Evolutionary conservation across 2,113 vertebrate genomes (phyloP).

Genomic region (Excalfactoria chinensis): DNA sequence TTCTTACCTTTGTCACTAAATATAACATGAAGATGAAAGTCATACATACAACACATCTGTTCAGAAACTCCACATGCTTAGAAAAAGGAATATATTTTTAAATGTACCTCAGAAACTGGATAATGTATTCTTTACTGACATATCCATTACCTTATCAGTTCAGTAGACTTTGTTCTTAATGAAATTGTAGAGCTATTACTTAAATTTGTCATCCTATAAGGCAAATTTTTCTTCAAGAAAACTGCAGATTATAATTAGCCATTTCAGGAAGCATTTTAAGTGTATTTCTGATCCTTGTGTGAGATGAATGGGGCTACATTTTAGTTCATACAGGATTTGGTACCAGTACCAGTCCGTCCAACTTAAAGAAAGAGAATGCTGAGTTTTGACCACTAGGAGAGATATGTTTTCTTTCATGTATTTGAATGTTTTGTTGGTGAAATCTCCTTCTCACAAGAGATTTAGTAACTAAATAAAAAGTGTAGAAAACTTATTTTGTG

Average conservation of each 20-base stretch:
- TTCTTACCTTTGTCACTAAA: background rate
- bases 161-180: background rate
- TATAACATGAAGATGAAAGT: background rate
- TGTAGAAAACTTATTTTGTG: background rate
- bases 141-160: background rate
- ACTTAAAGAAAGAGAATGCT: background rate
- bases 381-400: background rate
- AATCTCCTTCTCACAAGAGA: background rate
- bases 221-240: background rate
- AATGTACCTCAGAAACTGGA: background rate
- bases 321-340: background rate
- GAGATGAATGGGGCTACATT: background rate
- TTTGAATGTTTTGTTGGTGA: background rate
- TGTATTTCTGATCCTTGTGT: background rate
- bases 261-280: background rate
- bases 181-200: background rate
- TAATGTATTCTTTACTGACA: background rate
- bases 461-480: background rate
- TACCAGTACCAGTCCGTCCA: background rate
- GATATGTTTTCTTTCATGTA: background rate
- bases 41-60: background rate
- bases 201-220: background rate
- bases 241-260: background rate
- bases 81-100: background rate
- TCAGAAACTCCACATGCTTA: background rate